These are phyloP conservation scores for Cirrhinus mrigala DNA, from an alignment of 2,797 vertebrate species.

Conservation along the genomic window DNA sequence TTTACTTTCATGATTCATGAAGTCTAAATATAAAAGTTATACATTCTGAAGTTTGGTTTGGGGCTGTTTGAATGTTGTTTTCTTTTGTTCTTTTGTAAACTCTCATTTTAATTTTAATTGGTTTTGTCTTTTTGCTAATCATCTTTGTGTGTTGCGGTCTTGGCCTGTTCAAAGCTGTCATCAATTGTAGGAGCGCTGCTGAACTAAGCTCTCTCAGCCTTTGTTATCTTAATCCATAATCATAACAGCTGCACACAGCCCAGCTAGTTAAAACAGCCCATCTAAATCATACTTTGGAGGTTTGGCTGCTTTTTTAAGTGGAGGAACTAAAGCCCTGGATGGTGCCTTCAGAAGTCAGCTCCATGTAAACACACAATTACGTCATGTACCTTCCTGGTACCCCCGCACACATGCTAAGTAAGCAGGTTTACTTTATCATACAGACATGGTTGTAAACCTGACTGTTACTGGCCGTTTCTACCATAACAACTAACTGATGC, in stretches of 20 bases:
- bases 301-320: neutral
- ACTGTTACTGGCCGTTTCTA: neutral
- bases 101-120: neutral
- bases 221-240: constrained; percentile 50
- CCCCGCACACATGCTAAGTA: neutral
- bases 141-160: constrained; percentile 21
- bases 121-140: neutral
- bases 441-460: neutral
- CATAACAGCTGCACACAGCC: constrained; percentile 9
- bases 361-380: neutral
- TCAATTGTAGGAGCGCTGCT: constrained; percentile 39
- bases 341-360: neutral
- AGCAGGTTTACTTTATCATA: neutral
- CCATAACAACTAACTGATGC: neutral
- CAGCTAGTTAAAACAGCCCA: constrained; percentile 25
- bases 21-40: too few species aligned
- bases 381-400: neutral
- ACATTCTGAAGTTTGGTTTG: neutral
- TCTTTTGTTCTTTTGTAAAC: neutral
- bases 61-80: neutral
- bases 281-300: constrained; percentile 11
- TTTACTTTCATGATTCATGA: too few species aligned
- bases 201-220: constrained; percentile 23
- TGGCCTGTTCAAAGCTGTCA: constrained; percentile 37
- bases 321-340: neutral